Percentiles rank a stretch among this genome's conserved stretches.
phyloP scores from a whole-genome alignment of 2,888 invertebrate genomes.

The Xylota segnis region DNA sequence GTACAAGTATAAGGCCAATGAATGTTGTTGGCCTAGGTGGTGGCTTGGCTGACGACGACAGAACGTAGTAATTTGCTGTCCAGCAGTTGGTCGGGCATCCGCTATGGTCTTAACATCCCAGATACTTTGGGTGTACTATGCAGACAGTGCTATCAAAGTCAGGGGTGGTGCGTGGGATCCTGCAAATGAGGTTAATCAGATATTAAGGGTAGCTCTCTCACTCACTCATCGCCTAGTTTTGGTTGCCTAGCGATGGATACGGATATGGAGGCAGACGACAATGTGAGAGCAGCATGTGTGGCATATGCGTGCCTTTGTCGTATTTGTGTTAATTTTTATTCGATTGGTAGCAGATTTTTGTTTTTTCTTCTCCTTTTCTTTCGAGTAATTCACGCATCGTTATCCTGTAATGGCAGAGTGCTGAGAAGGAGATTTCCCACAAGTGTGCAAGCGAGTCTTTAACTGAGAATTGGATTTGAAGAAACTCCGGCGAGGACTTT shows the following conservation, averaged over 20 bases:
- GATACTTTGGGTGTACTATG: constrained; percentile 16
- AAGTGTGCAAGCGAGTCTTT: not conserved
- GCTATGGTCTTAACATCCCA: not conserved
- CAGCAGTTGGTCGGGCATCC: constrained; percentile 23
- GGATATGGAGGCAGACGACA: not conserved
- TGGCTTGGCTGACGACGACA: not conserved
- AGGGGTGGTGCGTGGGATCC: constrained; percentile 49
- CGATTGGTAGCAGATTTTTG: constrained; percentile 28
- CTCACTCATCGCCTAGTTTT: constrained; percentile 22
- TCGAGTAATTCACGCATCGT: constrained; percentile 9
- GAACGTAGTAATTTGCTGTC: constrained; percentile 52
- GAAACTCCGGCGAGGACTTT: too few species aligned
- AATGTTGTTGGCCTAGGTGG: not conserved
- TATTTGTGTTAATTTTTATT: constrained; percentile 39
- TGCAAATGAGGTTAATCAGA: constrained; percentile 72
- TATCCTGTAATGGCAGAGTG: not conserved
- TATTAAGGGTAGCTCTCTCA: constrained; percentile 47
- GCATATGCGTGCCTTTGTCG: constrained; percentile 31
- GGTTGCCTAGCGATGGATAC: constrained; percentile 19
- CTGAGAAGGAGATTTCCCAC: not conserved
- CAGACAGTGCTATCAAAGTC: constrained; percentile 38
- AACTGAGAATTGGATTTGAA: not conserved
- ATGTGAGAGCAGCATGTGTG: not conserved
- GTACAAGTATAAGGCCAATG: constrained; percentile 22
- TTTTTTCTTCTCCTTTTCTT: too few species aligned